These are phyloP conservation scores for Charanyca ferruginea DNA, from an alignment of 2,888 invertebrate genomes.

Conservation along the genomic window DNA sequence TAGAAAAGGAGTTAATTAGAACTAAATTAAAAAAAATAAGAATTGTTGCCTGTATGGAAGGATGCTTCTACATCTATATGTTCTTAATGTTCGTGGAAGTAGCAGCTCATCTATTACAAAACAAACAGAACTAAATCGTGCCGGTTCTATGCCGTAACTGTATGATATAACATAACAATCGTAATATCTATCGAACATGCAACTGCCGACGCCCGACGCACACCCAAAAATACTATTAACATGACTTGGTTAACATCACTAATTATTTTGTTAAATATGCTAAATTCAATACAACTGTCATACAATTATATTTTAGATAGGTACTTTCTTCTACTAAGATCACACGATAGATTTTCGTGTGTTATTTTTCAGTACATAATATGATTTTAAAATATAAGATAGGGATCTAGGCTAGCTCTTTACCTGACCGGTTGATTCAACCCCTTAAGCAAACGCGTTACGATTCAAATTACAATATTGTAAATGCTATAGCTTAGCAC, in stretches of 20 bases:
- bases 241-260: slow-evolving; percentile 5
- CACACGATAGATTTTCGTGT: neutral
- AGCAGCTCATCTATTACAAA: slow-evolving; percentile 17
- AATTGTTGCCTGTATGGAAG: neutral
- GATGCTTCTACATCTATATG: neutral
- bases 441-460: too few species aligned
- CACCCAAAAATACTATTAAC: neutral
- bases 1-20: too few species aligned
- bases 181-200: slow-evolving; percentile 30
- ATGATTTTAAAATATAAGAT: too few species aligned
- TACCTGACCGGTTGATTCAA: neutral
- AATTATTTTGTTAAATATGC: neutral
- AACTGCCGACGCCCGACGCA: slow-evolving; percentile 3
- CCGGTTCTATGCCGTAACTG: slow-evolving; percentile 23
- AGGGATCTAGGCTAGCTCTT: neutral
- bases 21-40: too few species aligned
- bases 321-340: slow-evolving; percentile 1
- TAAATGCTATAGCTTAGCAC: neutral
- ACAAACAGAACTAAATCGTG: slow-evolving; percentile 20
- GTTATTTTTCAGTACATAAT: too few species aligned
- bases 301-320: neutral
- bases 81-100: neutral
- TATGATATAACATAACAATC: slow-evolving; percentile 25
- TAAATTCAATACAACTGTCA: neutral
- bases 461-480: neutral